A percentile compares a stretch with the other conserved stretches of the same genome.
phyloP scores from a whole-genome alignment of 1,140 invertebrate species.

The Drosophila rhopaloa region DNA sequence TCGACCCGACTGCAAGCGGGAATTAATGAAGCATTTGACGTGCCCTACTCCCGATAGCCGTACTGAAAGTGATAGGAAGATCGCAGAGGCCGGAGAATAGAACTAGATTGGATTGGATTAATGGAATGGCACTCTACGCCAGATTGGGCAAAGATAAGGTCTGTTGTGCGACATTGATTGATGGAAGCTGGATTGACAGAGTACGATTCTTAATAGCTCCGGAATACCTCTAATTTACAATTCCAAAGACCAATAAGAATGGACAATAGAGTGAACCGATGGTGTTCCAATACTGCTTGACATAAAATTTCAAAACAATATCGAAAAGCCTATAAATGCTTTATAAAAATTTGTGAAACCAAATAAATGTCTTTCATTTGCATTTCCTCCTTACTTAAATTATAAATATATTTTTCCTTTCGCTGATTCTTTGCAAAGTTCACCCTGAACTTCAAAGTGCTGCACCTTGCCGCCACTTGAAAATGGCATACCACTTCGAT shows the following conservation, averaged over 20 bases:
- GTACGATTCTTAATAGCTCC: conserved; percentile 3
- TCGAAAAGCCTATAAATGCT: not conserved
- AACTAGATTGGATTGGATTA: conserved; percentile 25
- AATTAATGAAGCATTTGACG: conserved; percentile 69
- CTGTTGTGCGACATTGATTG: conserved; percentile 34
- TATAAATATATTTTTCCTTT: conserved; percentile 1
- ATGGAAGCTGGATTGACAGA: conserved; percentile 6
- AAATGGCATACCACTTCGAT: conserved; percentile 2
- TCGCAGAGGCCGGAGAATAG: conserved; percentile 16
- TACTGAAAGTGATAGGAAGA: conserved; percentile 56
- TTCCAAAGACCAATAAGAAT: not conserved
- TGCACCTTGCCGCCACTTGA: conserved; percentile 4
- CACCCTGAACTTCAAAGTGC: conserved; percentile 22
- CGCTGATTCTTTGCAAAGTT: conserved; percentile 3
- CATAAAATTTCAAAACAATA: no score
- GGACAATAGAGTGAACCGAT: not conserved
- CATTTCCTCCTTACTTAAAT: no score
- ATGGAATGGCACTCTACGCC: conserved; percentile 15
- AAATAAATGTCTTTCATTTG: no score
- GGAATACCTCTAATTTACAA: conserved; percentile 4
- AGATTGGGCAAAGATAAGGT: conserved; percentile 36
- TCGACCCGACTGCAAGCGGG: conserved; percentile 27
- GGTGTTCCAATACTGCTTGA: not conserved
- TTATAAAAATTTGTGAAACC: no score
- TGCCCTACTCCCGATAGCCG: conserved; percentile 65